Evolutionary conservation across 2,888 invertebrate species (phyloP).

Genomic region (Stenolophus ochropezus): DNA sequence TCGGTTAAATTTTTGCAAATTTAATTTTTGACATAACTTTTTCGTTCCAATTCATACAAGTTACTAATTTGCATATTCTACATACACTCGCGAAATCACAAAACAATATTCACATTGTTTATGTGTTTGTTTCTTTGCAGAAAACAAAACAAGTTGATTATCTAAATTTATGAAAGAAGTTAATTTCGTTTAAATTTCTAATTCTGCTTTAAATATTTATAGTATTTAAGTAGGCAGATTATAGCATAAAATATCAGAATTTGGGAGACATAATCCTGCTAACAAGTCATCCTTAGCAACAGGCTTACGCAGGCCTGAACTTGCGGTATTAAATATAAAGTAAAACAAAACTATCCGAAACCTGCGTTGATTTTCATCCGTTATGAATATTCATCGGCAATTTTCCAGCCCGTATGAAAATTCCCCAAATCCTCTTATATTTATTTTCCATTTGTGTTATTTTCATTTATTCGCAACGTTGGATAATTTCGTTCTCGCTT

Average conservation of each 20-base stretch:
- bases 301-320: not conserved
- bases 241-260: not conserved
- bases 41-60: no score
- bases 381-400: slow-evolving; percentile 14
- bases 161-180: no score
- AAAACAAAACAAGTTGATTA: no score
- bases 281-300: not conserved
- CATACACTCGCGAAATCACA: no score
- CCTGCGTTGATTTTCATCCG: not conserved
- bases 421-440: slow-evolving; percentile 3
- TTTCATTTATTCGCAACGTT: not conserved
- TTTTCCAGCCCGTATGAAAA: slow-evolving; percentile 1
- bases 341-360: slow-evolving; percentile 11
- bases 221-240: not conserved
- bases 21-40: no score
- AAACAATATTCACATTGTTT: no score
- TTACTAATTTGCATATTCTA: no score
- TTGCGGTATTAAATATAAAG: slow-evolving; percentile 21
- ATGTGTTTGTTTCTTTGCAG: no score
- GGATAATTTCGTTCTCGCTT: slow-evolving; percentile 7
- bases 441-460: slow-evolving; percentile 20
- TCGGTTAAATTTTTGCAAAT: no score
- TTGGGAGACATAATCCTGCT: not conserved
- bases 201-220: no score
- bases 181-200: no score